phyloP scores from a whole-genome alignment of 2,797 vertebrate species.

The Squalus acanthias region DNA sequence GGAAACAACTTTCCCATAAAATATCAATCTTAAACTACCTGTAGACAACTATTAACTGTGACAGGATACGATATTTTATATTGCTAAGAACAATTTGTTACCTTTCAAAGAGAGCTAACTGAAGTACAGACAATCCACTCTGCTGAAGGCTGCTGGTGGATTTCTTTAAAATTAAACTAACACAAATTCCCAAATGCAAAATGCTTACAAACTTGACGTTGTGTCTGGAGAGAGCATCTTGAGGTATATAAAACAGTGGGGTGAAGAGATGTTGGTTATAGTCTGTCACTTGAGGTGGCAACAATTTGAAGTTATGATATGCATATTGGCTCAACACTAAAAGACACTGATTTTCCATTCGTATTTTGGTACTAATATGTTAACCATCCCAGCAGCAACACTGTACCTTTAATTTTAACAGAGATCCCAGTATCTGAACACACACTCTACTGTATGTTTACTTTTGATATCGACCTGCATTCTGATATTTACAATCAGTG shows the following conservation, averaged over 20 bases:
- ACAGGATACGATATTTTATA: neutral
- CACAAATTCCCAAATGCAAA: neutral
- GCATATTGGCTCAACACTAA: neutral
- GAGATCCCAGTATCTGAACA: neutral
- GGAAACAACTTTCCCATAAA: neutral
- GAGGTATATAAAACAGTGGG: neutral
- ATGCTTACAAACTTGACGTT: neutral
- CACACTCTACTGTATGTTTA: conserved; percentile 3
- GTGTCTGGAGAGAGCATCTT: no score
- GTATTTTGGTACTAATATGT: neutral
- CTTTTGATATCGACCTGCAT: conserved; percentile 22
- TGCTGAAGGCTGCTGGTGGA: neutral
- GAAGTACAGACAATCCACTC: neutral
- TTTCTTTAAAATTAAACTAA: neutral
- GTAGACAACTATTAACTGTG: neutral
- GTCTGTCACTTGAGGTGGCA: neutral
- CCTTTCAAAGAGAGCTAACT: neutral
- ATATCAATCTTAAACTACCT: neutral
- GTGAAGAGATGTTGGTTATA: no score
- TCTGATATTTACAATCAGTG: conserved; percentile 15
- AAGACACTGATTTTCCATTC: neutral
- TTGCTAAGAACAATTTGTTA: neutral
- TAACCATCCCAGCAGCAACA: neutral
- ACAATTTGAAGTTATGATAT: neutral
- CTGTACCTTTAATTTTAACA: neutral